phyloP scores from a whole-genome alignment of 2,113 vertebrate genomes.

The Tachysurus fulvidraco region DNA sequence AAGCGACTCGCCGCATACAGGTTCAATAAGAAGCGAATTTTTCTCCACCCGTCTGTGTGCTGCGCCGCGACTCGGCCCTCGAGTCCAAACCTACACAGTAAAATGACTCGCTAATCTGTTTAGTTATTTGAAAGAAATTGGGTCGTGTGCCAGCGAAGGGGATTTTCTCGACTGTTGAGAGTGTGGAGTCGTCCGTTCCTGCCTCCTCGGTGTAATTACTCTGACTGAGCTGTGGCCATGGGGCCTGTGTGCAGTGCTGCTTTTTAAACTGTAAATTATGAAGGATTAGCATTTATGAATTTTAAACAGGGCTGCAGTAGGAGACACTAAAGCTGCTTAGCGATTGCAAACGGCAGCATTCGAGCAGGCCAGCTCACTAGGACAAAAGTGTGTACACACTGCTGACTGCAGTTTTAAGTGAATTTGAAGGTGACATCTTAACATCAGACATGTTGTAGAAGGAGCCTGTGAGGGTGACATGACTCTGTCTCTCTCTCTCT shows the following conservation, averaged over 20 bases:
- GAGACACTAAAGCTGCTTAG: constrained; percentile 99
- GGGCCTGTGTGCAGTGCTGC: constrained; percentile 98
- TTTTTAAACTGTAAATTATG: constrained; percentile 99
- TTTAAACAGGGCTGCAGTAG: constrained; percentile 99
- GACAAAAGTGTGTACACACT: constrained; percentile 50
- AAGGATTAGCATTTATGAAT: constrained; percentile 99
- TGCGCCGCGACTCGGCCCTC: constrained; percentile 91
- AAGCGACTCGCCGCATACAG: constrained; percentile 66
- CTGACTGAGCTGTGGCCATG: constrained; percentile 99
- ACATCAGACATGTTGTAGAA: constrained; percentile 62
- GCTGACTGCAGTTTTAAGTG: constrained; percentile 70
- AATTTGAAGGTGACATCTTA: constrained; percentile 73
- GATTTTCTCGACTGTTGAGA: constrained; percentile 98
- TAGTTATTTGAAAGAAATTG: constrained; percentile 99
- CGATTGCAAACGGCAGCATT: constrained; percentile 91
- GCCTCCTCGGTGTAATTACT: constrained; percentile 99
- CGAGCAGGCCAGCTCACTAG: constrained; percentile 85
- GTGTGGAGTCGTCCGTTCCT: constrained; percentile 99
- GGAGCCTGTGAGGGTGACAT: constrained; percentile 44
- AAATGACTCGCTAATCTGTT: constrained; percentile 99
- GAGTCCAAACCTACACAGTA: constrained; percentile 93
- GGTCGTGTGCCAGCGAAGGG: constrained; percentile 94
- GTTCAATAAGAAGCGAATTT: constrained; percentile 73
- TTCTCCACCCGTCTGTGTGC: constrained; percentile 91
- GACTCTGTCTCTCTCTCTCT: constrained; percentile 65